A percentile compares a stretch with the other conserved stretches of the same genome.
These are phyloP conservation scores for Meta bourneti DNA, from an alignment of 2,888 invertebrate species.

Conservation along the genomic window DNA sequence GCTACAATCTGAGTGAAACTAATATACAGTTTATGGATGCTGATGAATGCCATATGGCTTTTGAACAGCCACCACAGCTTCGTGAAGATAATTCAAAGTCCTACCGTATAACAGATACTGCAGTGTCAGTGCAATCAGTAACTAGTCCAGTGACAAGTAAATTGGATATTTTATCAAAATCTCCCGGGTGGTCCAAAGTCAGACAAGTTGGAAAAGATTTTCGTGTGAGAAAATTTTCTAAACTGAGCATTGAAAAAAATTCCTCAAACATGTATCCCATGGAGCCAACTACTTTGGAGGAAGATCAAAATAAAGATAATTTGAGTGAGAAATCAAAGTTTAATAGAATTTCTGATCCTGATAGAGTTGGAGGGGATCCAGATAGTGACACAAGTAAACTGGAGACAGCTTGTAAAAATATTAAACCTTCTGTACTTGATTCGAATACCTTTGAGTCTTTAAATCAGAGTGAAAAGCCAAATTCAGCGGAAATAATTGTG, in stretches of 20 bases:
- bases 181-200: slow-evolving; percentile 69
- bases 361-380: not conserved
- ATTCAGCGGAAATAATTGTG: not conserved
- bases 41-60: not conserved
- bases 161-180: slow-evolving; percentile 23
- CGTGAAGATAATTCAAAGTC: not conserved
- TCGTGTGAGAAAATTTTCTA: slow-evolving; percentile 56
- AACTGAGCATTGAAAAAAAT: slow-evolving; percentile 58
- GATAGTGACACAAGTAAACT: not conserved
- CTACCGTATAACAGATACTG: slow-evolving; percentile 61
- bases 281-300: not conserved
- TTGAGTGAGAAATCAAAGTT: not conserved
- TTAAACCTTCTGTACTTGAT: not conserved
- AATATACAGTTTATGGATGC: not conserved
- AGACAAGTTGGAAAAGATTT: slow-evolving; percentile 66
- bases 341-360: not conserved
- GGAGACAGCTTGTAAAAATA: not conserved
- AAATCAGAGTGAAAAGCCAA: not conserved
- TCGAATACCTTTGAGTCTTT: not conserved
- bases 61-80: not conserved
- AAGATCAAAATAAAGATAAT: not conserved
- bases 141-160: slow-evolving; percentile 44
- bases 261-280: not conserved
- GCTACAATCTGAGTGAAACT: slow-evolving; percentile 39
- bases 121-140: slow-evolving; percentile 56